A percentile compares a stretch with the other conserved stretches of the same genome.
Conservation (phyloP, 2,797 vertebrate species). For the Pseudochirops corinnae region DNA sequence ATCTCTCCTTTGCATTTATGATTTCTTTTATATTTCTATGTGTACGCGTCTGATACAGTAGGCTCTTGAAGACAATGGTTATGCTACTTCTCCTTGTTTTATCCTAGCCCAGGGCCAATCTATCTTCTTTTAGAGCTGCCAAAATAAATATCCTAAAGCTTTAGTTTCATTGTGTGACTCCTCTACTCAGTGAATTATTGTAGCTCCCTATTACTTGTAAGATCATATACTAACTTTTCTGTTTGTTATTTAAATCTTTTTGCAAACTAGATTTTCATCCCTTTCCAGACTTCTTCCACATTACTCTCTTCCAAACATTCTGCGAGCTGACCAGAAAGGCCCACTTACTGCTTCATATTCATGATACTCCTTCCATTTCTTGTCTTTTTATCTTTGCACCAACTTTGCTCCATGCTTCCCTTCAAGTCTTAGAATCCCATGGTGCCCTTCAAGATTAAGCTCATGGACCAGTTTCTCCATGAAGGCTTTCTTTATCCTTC, state of each 20-base stretch:
- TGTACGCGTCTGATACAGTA: background rate
- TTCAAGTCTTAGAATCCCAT: background rate
- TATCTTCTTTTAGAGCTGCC: background rate
- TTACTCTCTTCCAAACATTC: background rate
- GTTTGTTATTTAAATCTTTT: background rate
- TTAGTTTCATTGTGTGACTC: background rate
- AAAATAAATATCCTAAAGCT: background rate
- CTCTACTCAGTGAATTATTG: background rate
- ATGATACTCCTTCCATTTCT: background rate
- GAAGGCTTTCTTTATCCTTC: too few relatives aligned
- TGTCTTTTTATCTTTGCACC: background rate
- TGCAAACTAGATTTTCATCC: background rate
- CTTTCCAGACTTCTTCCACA: background rate
- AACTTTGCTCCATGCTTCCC: too few relatives aligned
- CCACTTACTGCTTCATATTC: background rate
- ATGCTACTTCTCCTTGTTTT: background rate
- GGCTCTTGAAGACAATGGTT: background rate
- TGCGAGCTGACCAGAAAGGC: background rate
- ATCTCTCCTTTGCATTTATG: background rate
- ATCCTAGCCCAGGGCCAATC: background rate
- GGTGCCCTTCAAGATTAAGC: background rate
- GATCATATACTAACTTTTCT: background rate
- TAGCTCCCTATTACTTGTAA: background rate
- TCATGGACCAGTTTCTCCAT: background rate
- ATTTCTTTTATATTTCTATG: background rate